Conservation (phyloP, 2,888 invertebrate species). For the Podotricha telesiphe region DNA sequence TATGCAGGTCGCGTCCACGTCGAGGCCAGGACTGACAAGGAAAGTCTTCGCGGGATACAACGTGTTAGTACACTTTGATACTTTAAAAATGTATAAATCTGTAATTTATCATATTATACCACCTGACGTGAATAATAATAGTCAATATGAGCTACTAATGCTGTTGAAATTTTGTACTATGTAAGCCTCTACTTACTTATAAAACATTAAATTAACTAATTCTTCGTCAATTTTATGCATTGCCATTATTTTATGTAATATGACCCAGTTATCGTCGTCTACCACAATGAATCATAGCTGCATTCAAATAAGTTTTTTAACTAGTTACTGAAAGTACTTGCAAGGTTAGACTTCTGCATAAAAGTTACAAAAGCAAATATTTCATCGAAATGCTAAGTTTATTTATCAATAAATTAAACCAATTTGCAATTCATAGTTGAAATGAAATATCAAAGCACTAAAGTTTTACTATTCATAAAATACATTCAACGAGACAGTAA, state of each 20-base stretch:
- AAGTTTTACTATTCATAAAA: conserved; percentile 15
- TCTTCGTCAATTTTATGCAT: too few relatives aligned
- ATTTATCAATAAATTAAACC: conserved; percentile 7
- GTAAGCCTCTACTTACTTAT: too few relatives aligned
- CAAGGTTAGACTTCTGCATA: not conserved
- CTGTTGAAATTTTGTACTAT: not conserved
- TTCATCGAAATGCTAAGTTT: conserved; percentile 3
- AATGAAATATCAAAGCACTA: conserved; percentile 18
- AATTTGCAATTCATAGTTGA: conserved; percentile 3
- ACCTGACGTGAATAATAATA: not conserved
- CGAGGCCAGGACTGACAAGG: not conserved
- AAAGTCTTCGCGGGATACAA: not conserved
- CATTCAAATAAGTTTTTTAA: not conserved
- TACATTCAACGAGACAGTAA: conserved; percentile 26
- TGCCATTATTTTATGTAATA: too few relatives aligned
- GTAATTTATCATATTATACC: not conserved
- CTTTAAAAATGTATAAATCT: not conserved
- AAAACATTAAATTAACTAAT: too few relatives aligned
- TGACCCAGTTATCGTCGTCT: too few relatives aligned
- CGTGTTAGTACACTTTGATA: not conserved
- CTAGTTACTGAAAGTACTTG: not conserved
- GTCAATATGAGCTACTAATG: not conserved
- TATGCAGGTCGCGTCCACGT: not conserved
- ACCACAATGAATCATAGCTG: too few relatives aligned
- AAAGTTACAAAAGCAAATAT: not conserved